Evolutionary conservation across 2,888 invertebrate species (phyloP).

Genomic region (Dasysyrphus albostriatus): DNA sequence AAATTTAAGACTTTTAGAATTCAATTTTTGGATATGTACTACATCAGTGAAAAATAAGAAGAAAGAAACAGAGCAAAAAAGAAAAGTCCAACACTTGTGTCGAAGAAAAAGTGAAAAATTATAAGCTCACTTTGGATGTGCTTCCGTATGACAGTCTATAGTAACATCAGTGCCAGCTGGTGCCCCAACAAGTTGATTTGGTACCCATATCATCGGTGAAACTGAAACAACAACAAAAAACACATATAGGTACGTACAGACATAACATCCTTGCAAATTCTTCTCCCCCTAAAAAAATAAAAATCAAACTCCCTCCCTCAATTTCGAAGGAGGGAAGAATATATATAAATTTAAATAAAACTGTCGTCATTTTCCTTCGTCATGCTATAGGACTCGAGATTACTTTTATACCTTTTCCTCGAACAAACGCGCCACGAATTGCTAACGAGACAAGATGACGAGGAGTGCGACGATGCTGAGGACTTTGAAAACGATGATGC

Average conservation of each 20-base stretch:
- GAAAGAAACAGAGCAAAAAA: conserved; percentile 22
- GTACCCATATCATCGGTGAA: conserved; percentile 97
- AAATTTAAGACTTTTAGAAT: conserved; percentile 39
- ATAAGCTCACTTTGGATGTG: conserved; percentile 88
- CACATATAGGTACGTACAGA: conserved; percentile 49
- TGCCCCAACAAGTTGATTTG: conserved; percentile 96
- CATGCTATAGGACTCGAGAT: conserved; percentile 67
- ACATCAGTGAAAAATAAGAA: background rate
- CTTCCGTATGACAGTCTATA: conserved; percentile 96
- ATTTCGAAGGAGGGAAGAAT: conserved; percentile 50
- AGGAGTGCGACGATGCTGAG: conserved; percentile 36
- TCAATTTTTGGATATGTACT: conserved; percentile 32
- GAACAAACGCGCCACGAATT: conserved; percentile 73
- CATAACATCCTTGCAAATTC: conserved; percentile 43
- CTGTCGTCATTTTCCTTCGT: conserved; percentile 75
- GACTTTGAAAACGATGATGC: conserved; percentile 47
- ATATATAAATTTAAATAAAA: conserved; percentile 76
- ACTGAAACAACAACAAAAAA: conserved; percentile 85
- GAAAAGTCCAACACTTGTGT: conserved; percentile 13
- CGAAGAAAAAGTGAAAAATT: conserved; percentile 45
- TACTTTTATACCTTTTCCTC: conserved; percentile 72
- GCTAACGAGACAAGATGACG: conserved; percentile 63
- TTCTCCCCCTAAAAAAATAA: background rate
- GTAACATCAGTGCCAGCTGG: conserved; percentile 95
- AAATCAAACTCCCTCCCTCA: conserved; percentile 16